These are phyloP conservation scores for Mesocricetus auratus DNA, from an alignment of 2,113 vertebrate species.

Conservation along the genomic window DNA sequence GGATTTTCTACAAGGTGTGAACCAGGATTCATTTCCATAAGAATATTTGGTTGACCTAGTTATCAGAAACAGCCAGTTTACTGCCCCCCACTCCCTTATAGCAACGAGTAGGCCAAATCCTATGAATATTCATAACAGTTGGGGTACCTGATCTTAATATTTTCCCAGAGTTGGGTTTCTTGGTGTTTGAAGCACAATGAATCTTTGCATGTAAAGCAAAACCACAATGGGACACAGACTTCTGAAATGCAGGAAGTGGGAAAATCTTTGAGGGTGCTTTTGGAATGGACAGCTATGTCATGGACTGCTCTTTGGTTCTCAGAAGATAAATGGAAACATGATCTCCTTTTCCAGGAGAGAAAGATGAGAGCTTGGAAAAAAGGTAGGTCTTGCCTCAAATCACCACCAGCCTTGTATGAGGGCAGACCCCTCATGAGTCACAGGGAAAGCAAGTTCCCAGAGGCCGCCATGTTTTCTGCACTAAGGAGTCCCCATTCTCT, in stretches of 20 bases:
- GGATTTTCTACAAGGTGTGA: neutral
- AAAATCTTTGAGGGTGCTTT: neutral
- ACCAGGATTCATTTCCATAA: neutral
- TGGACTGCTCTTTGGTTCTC: neutral
- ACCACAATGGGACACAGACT: neutral
- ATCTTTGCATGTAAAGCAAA: neutral
- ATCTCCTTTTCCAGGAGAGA: constrained; percentile 15
- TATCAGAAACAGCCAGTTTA: neutral
- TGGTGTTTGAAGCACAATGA: neutral
- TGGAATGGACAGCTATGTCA: constrained; percentile 11
- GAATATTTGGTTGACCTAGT: neutral
- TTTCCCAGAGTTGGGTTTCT: neutral
- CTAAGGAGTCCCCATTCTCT: constrained; percentile 1
- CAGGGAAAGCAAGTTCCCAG: neutral
- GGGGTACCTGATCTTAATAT: neutral
- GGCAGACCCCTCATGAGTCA: neutral
- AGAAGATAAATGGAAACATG: neutral
- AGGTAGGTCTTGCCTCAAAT: neutral
- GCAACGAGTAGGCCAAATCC: neutral
- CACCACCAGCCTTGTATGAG: neutral
- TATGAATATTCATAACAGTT: neutral
- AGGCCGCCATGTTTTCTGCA: neutral
- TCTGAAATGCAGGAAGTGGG: neutral
- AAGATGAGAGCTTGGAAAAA: neutral
- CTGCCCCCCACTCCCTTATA: too few species aligned